Percentiles rank a stretch among this genome's conserved stretches.
Evolutionary conservation across 2,888 invertebrate genomes (phyloP).

Genomic region (Lasioglossum malachurum): DNA sequence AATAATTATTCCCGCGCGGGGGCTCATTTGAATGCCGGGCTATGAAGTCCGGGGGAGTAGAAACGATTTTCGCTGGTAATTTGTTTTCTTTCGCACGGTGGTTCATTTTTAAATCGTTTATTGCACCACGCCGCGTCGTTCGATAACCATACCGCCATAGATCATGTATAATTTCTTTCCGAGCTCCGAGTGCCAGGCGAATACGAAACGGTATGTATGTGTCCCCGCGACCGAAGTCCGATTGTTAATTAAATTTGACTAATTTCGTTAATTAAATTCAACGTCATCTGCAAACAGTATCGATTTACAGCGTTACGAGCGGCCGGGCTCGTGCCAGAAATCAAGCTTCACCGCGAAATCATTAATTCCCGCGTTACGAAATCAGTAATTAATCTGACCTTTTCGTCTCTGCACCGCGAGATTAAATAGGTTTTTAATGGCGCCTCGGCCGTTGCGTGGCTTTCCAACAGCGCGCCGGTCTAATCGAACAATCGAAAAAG

Average conservation of each 20-base stretch:
- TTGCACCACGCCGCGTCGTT: not conserved
- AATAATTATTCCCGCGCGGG: slow-evolving; percentile 36
- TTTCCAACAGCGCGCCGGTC: not conserved
- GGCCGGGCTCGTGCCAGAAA: slow-evolving; percentile 4
- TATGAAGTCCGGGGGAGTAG: not conserved
- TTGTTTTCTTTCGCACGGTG: slow-evolving; percentile 13
- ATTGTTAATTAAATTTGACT: slow-evolving; percentile 39
- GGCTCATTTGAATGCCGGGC: slow-evolving; percentile 3
- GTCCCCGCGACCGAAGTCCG: not conserved
- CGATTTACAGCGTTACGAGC: slow-evolving; percentile 24
- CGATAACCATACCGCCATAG: not conserved
- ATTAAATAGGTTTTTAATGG: not conserved
- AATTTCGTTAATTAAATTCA: slow-evolving; percentile 52
- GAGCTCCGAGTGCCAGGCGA: not conserved
- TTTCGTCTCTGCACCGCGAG: not conserved
- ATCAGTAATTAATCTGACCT: slow-evolving; percentile 3
- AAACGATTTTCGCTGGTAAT: slow-evolving; percentile 12
- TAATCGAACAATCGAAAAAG: not conserved
- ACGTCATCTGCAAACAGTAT: slow-evolving; percentile 46
- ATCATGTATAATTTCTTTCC: not conserved
- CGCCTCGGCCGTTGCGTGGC: not conserved
- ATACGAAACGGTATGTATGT: not conserved
- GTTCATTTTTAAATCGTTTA: not conserved
- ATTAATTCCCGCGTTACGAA: slow-evolving; percentile 11
- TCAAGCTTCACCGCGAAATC: slow-evolving; percentile 13